Percentiles rank a stretch among this genome's conserved stretches.
These are phyloP conservation scores for Zaprionus lineosus DNA, from an alignment of 2,888 invertebrate genomes.

Conservation along the genomic window DNA sequence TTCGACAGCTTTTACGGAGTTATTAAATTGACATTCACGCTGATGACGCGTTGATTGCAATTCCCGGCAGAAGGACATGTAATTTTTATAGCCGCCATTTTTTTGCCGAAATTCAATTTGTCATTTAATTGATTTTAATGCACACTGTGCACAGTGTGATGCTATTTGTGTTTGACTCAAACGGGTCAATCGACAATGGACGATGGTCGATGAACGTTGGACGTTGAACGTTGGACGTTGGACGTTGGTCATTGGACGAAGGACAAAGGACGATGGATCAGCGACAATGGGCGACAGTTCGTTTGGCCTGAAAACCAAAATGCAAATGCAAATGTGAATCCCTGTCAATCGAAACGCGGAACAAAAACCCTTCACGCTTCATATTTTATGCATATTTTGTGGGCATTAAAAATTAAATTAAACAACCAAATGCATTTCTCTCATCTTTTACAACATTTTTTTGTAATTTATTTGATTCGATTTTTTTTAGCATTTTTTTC, in stretches of 20 bases:
- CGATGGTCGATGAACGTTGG: too few relatives aligned
- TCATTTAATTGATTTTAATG: constrained; percentile 79
- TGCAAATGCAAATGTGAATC: too few relatives aligned
- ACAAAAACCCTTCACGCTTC: constrained; percentile 51
- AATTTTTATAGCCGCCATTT: constrained; percentile 71
- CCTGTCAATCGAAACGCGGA: constrained; percentile 16
- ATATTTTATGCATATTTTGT: constrained; percentile 78
- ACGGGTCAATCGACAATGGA: constrained; percentile 13
- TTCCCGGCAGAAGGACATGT: constrained; percentile 74
- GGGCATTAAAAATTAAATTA: constrained; percentile 76
- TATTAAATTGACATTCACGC: constrained; percentile 70
- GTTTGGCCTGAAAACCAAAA: constrained; percentile 42
- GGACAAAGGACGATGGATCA: too few relatives aligned
- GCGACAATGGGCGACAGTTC: too few relatives aligned
- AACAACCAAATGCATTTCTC: constrained; percentile 69
- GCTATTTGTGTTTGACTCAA: constrained; percentile 45
- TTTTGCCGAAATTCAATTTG: constrained; percentile 75
- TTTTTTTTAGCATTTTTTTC: constrained; percentile 57
- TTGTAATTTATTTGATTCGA: too few relatives aligned
- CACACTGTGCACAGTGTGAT: constrained; percentile 24
- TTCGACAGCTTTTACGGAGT: too few relatives aligned
- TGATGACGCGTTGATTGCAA: constrained; percentile 76
- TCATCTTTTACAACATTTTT: constrained; percentile 1
- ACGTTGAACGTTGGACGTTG: too few relatives aligned
- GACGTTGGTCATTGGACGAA: too few relatives aligned